Conservation (phyloP, 2,797 vertebrate genomes). For the Cossypha caffra region DNA sequence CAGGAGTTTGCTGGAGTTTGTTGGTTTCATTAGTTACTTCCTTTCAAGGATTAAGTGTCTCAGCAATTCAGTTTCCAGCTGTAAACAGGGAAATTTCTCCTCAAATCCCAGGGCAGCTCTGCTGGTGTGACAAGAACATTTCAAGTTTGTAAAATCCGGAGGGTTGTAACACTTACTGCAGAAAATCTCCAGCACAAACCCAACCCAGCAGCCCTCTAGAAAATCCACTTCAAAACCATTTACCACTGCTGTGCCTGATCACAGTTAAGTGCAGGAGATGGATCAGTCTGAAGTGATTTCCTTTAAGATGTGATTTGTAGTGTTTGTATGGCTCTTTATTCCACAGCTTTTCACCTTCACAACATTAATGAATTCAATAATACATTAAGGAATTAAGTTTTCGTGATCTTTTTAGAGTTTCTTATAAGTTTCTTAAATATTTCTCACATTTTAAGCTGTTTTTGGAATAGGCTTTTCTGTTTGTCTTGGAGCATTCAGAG, state of each 20-base stretch:
- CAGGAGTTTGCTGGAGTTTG: constrained; percentile 9
- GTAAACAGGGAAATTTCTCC: constrained; percentile 1
- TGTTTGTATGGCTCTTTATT: neutral
- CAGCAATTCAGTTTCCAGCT: neutral
- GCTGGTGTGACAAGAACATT: neutral
- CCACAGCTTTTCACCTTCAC: neutral
- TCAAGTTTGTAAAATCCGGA: neutral
- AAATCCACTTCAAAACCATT: neutral
- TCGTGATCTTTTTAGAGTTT: neutral
- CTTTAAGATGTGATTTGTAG: neutral
- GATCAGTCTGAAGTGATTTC: neutral
- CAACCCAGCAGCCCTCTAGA: neutral
- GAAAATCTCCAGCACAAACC: neutral
- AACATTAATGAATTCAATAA: neutral
- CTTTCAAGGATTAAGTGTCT: constrained; percentile 44
- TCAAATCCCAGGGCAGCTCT: neutral
- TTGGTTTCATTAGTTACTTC: constrained; percentile 58
- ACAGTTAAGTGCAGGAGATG: neutral
- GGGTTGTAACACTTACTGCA: neutral
- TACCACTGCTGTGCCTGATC: neutral
- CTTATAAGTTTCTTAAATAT: neutral
- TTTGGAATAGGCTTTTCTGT: neutral
- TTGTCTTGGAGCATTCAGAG: neutral
- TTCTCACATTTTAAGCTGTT: neutral
- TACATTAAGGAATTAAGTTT: neutral